Percentiles rank a stretch among this genome's conserved stretches.
Conservation (phyloP, 2,113 vertebrate species). For the Carollia perspicillata region DNA sequence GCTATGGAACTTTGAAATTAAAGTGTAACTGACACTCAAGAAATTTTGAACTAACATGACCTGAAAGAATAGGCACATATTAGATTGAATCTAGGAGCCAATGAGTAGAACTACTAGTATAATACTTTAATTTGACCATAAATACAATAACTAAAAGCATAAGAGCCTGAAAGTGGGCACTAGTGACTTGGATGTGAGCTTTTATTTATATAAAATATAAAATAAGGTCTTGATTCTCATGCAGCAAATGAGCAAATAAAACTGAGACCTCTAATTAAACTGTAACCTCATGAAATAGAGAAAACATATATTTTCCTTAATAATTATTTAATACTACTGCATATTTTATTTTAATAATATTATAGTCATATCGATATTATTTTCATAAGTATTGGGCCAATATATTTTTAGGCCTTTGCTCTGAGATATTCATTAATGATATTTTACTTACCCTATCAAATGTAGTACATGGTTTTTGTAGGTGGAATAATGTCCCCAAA, state of each 20-base stretch:
- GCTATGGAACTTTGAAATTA: background rate
- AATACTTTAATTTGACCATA: constrained; percentile 45
- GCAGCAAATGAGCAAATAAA: background rate
- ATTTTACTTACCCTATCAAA: background rate
- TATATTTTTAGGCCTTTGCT: background rate
- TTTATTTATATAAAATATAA: background rate
- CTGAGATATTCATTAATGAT: background rate
- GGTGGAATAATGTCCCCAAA: background rate
- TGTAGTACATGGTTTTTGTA: background rate
- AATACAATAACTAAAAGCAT: background rate
- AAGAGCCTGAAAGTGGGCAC: background rate
- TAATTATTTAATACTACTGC: constrained; percentile 7
- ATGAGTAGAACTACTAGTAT: constrained; percentile 1
- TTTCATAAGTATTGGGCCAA: background rate
- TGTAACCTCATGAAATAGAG: background rate
- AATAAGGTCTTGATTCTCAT: background rate
- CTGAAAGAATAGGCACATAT: background rate
- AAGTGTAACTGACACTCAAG: background rate
- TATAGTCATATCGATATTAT: background rate
- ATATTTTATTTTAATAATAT: background rate
- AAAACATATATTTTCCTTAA: background rate
- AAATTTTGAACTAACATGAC: constrained; percentile 25
- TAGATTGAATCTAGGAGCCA: background rate
- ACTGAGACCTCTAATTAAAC: background rate
- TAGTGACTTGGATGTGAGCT: background rate